phyloP scores from a whole-genome alignment of 2,113 vertebrate genomes.

The Chaetodon trifascialis region DNA sequence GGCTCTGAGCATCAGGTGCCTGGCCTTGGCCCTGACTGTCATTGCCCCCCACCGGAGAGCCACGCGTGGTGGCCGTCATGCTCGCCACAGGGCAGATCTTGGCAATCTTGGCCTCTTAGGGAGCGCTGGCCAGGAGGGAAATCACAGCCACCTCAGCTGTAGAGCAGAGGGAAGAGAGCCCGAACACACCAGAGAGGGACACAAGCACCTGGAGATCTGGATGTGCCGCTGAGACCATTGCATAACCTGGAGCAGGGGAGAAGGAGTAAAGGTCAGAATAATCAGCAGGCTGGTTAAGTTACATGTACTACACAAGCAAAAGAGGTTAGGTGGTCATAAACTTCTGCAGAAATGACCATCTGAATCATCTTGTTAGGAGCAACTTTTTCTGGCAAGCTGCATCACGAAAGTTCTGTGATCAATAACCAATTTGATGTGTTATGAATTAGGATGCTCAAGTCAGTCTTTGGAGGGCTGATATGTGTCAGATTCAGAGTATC shows the following conservation, averaged over 20 bases:
- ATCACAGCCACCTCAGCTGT: constrained; percentile 95
- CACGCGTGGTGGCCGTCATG: constrained; percentile 99
- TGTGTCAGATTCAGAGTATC: background rate
- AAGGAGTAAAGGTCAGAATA: constrained; percentile 54
- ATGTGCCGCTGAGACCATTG: constrained; percentile 99
- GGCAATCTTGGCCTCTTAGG: constrained; percentile 99
- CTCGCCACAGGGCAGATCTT: constrained; percentile 99
- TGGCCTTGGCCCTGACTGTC: constrained; percentile 99
- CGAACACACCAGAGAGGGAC: constrained; percentile 93
- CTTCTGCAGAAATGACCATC: background rate
- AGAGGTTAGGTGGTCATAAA: background rate
- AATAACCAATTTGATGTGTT: background rate
- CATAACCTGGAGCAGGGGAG: constrained; percentile 89
- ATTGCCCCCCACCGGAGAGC: constrained; percentile 99
- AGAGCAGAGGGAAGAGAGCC: constrained; percentile 90
- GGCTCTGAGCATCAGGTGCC: constrained; percentile 98
- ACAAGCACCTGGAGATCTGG: constrained; percentile 96
- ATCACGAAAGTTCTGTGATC: background rate
- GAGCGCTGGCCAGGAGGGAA: constrained; percentile 95
- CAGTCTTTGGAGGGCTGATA: background rate
- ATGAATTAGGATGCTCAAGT: background rate
- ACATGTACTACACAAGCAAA: constrained; percentile 31
- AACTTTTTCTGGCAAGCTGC: background rate
- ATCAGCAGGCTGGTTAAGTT: constrained; percentile 10
- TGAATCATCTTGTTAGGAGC: background rate